phyloP scores from a whole-genome alignment of 2,888 invertebrate species.

The Trichopria drosophilae region DNA sequence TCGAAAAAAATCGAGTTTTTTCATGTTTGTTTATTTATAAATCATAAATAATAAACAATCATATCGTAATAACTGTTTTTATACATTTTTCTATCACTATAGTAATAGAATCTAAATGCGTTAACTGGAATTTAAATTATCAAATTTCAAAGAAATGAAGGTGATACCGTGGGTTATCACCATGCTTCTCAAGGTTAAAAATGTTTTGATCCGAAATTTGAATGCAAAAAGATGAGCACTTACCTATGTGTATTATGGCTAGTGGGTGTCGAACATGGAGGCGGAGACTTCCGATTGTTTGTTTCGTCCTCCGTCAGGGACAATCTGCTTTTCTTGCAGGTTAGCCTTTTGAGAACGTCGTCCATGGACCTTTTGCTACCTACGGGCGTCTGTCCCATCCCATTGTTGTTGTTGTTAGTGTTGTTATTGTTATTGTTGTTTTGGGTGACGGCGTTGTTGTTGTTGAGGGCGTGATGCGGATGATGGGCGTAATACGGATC shows the following conservation, averaged over 20 bases:
- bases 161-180: too few relatives aligned
- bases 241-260: slow-evolving; percentile 56
- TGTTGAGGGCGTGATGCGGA: slow-evolving; percentile 64
- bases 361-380: slow-evolving; percentile 84
- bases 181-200: too few relatives aligned
- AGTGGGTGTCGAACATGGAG: slow-evolving; percentile 52
- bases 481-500: slow-evolving; percentile 62
- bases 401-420: slow-evolving; percentile 60
- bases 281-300: slow-evolving; percentile 69
- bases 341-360: slow-evolving; percentile 83
- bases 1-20: too few relatives aligned
- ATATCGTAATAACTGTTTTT: too few relatives aligned
- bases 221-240: too few relatives aligned
- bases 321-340: slow-evolving; percentile 79
- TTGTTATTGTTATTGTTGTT: slow-evolving; percentile 40
- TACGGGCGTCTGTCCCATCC: slow-evolving; percentile 62
- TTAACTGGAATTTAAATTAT: too few relatives aligned
- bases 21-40: too few relatives aligned
- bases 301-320: slow-evolving; percentile 71
- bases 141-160: too few relatives aligned
- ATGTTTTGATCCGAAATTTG: too few relatives aligned
- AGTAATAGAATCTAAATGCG: too few relatives aligned
- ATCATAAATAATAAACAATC: too few relatives aligned
- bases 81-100: too few relatives aligned
- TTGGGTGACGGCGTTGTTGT: slow-evolving; percentile 59